A percentile compares a stretch with the other conserved stretches of the same genome.
These are phyloP conservation scores for Altica lythri DNA, from an alignment of 2,888 invertebrate genomes.

Conservation along the genomic window DNA sequence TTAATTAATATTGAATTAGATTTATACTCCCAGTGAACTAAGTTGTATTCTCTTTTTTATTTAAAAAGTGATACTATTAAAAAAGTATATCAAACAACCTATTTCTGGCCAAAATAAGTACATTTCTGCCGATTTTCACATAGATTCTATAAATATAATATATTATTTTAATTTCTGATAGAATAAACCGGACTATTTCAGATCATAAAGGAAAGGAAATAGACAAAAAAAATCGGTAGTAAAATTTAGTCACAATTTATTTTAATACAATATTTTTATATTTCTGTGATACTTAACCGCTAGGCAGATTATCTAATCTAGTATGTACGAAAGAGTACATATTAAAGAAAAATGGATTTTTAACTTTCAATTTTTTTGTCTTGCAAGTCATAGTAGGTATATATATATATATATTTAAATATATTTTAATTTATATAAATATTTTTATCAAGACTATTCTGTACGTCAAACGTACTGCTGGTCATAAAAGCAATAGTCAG, in stretches of 20 bases:
- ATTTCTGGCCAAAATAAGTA: constrained; percentile 1
- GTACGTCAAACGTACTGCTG: constrained; percentile 30
- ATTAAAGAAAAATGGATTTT: constrained; percentile 30
- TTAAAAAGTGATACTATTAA: no score
- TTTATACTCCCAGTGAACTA: no score
- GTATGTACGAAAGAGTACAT: constrained; percentile 30
- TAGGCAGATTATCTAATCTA: constrained; percentile 44
- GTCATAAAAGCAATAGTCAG: constrained; percentile 36
- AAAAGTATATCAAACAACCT: no score
- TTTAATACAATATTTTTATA: constrained; percentile 42
- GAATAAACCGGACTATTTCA: constrained; percentile 21
- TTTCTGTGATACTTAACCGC: constrained; percentile 52
- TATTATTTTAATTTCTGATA: background rate
- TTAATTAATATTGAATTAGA: no score
- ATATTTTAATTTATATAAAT: constrained; percentile 39
- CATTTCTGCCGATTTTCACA: constrained; percentile 1
- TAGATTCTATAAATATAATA: constrained; percentile 5
- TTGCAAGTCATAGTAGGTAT: constrained; percentile 44
- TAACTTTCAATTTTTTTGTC: constrained; percentile 39
- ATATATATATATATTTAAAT: no score
- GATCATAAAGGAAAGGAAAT: constrained; percentile 17
- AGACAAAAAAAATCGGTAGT: constrained; percentile 28
- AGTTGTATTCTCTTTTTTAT: no score
- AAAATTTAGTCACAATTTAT: constrained; percentile 45
- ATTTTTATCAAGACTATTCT: constrained; percentile 37